A percentile compares a stretch with the other conserved stretches of the same genome.
Conservation (phyloP, 2,113 vertebrate genomes). For the Cyanoliseus patagonus region DNA sequence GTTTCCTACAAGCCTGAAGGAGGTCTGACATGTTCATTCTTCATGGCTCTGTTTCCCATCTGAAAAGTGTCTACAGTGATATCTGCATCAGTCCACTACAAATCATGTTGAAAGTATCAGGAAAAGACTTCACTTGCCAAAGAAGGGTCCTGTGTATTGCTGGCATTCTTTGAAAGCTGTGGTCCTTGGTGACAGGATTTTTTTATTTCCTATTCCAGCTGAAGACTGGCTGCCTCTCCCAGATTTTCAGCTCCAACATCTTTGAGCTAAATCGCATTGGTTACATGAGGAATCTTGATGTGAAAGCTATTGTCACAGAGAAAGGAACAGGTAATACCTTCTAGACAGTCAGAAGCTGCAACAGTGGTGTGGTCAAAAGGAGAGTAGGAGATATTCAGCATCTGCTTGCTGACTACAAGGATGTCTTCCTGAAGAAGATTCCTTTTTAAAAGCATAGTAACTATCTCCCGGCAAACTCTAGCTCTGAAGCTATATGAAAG, state of each 20-base stretch:
- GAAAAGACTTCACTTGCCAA: neutral
- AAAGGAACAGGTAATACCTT: slow-evolving; percentile 66
- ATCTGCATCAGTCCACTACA: neutral
- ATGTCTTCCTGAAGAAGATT: neutral
- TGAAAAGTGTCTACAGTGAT: neutral
- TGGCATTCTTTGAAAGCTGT: neutral
- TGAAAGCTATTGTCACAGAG: slow-evolving; percentile 50
- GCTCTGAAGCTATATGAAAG: neutral
- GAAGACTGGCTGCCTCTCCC: slow-evolving; percentile 42
- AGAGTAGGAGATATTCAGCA: neutral
- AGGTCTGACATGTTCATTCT: neutral
- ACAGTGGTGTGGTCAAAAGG: neutral
- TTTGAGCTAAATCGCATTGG: slow-evolving; percentile 66
- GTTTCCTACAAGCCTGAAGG: neutral
- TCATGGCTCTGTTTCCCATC: neutral
- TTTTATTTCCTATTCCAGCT: slow-evolving; percentile 43
- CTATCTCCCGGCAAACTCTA: neutral
- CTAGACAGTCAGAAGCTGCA: neutral
- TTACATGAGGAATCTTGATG: slow-evolving; percentile 37
- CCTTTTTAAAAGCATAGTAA: neutral
- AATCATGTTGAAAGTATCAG: neutral
- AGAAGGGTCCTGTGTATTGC: neutral
- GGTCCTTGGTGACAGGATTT: neutral
- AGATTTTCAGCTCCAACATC: slow-evolving; percentile 8
- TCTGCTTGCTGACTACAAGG: neutral